Percentiles rank a stretch among this genome's conserved stretches.
These are phyloP conservation scores for Anomalospiza imberbis DNA, from an alignment of 2,797 vertebrate species.

Conservation along the genomic window DNA sequence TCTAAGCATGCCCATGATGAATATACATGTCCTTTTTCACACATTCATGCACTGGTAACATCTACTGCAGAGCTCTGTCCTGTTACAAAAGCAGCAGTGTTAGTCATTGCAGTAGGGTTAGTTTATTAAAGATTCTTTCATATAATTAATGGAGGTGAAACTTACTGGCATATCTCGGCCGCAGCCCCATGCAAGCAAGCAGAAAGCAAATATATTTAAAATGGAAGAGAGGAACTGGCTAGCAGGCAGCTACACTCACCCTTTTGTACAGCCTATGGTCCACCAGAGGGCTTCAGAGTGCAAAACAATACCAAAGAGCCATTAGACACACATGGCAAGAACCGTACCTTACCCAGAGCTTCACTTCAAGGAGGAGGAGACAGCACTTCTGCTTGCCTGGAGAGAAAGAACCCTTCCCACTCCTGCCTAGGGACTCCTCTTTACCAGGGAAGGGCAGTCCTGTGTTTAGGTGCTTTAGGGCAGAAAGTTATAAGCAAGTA, in stretches of 20 bases:
- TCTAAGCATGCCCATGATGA: constrained; percentile 72
- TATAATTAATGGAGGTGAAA: constrained; percentile 77
- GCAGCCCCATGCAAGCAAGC: constrained; percentile 99
- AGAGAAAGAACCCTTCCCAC: constrained; percentile 49
- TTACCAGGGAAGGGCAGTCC: constrained; percentile 1
- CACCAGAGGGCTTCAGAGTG: constrained; percentile 99
- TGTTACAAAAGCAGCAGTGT: constrained; percentile 66
- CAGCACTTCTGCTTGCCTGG: constrained; percentile 37
- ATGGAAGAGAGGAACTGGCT: constrained; percentile 85
- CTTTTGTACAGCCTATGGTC: constrained; percentile 99
- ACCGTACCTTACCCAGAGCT: constrained; percentile 68
- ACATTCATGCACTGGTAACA: constrained; percentile 70
- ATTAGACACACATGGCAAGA: constrained; percentile 89
- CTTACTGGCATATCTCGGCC: constrained; percentile 79
- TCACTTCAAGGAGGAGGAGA: constrained; percentile 52
- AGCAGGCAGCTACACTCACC: constrained; percentile 99
- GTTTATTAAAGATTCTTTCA: constrained; percentile 65
- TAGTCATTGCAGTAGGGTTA: constrained; percentile 85
- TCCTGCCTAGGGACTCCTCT: constrained; percentile 13
- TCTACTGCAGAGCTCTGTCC: constrained; percentile 54
- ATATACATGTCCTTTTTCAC: constrained; percentile 21
- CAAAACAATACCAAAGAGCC: constrained; percentile 99
- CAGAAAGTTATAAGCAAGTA: constrained; percentile 10
- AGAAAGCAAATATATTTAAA: constrained; percentile 82
- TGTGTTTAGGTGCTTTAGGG: neutral